Percentiles rank a stretch among this genome's conserved stretches.
phyloP scores from a whole-genome alignment of 2,888 invertebrate genomes.

The Trisateles emortualis region DNA sequence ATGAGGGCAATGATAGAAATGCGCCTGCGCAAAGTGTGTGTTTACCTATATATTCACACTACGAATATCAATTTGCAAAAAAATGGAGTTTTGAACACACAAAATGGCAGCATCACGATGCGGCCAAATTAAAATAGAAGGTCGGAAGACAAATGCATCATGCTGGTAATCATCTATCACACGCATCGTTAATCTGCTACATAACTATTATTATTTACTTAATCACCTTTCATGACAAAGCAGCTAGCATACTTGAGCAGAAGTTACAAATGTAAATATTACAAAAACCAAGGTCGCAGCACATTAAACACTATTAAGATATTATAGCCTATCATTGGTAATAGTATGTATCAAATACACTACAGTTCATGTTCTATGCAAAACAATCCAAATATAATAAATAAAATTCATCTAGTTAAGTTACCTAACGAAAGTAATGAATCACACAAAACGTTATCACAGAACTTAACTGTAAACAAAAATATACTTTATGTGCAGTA shows the following conservation, averaged over 20 bases:
- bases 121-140: too few relatives aligned
- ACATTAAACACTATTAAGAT: not conserved
- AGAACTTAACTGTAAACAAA: slow-evolving; percentile 35
- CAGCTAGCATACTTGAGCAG: not conserved
- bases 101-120: too few relatives aligned
- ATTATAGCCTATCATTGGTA: slow-evolving; percentile 1
- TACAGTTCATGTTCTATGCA: slow-evolving; percentile 3
- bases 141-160: too few relatives aligned
- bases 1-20: too few relatives aligned
- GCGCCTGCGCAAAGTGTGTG: too few relatives aligned
- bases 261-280: slow-evolving; percentile 10
- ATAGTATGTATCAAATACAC: slow-evolving; percentile 32
- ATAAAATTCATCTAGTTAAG: slow-evolving; percentile 21
- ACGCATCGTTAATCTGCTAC: too few relatives aligned
- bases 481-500: slow-evolving; percentile 19
- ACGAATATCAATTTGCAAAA: too few relatives aligned
- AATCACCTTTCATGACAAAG: too few relatives aligned
- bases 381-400: slow-evolving; percentile 18
- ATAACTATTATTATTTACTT: too few relatives aligned
- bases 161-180: too few relatives aligned
- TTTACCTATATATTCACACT: too few relatives aligned
- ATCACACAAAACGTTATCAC: slow-evolving; percentile 44
- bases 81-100: too few relatives aligned
- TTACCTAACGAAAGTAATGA: slow-evolving; percentile 12
- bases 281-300: not conserved